Evolutionary conservation across 2,888 invertebrate species (phyloP).

Genomic region (Melieria picta): DNA sequence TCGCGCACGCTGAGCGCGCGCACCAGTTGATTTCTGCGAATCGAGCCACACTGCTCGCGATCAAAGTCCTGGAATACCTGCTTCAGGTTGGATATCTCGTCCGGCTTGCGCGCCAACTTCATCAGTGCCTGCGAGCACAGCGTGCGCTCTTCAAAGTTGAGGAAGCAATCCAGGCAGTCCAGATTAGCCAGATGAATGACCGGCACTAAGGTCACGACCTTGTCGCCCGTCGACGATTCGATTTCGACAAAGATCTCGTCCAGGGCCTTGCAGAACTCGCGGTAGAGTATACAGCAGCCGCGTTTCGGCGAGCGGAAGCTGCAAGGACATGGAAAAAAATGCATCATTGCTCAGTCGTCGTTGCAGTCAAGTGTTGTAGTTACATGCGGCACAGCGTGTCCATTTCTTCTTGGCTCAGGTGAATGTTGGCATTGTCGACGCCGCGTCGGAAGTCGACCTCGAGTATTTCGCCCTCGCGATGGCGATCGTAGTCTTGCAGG

Average conservation of each 20-base stretch:
- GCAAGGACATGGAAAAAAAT: slow-evolving; percentile 30
- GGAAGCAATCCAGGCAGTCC: slow-evolving; percentile 72
- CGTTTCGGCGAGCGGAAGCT: slow-evolving; percentile 75
- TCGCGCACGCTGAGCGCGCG: slow-evolving; percentile 74
- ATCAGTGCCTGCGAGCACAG: slow-evolving; percentile 73
- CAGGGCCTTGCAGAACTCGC: slow-evolving; percentile 73
- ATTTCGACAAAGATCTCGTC: slow-evolving; percentile 77
- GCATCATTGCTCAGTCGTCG: background rate
- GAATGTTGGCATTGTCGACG: slow-evolving; percentile 73
- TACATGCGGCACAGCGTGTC: slow-evolving; percentile 78
- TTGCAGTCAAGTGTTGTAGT: slow-evolving; percentile 53
- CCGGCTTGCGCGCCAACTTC: slow-evolving; percentile 74
- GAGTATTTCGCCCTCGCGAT: slow-evolving; percentile 72
- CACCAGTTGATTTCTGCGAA: slow-evolving; percentile 73
- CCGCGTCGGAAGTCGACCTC: slow-evolving; percentile 78
- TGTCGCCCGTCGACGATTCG: slow-evolving; percentile 73
- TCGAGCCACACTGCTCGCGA: slow-evolving; percentile 73
- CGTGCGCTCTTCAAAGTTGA: slow-evolving; percentile 79
- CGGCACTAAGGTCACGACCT: slow-evolving; percentile 75
- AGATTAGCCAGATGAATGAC: slow-evolving; percentile 76
- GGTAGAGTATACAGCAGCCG: slow-evolving; percentile 73
- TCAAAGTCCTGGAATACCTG: slow-evolving; percentile 79
- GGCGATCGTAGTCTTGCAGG: slow-evolving; percentile 73
- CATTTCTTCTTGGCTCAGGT: slow-evolving; percentile 75
- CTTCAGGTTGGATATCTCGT: slow-evolving; percentile 75